Evolutionary conservation across 2,797 vertebrate genomes (phyloP).

Genomic region (Percopsis omiscomaycus): DNA sequence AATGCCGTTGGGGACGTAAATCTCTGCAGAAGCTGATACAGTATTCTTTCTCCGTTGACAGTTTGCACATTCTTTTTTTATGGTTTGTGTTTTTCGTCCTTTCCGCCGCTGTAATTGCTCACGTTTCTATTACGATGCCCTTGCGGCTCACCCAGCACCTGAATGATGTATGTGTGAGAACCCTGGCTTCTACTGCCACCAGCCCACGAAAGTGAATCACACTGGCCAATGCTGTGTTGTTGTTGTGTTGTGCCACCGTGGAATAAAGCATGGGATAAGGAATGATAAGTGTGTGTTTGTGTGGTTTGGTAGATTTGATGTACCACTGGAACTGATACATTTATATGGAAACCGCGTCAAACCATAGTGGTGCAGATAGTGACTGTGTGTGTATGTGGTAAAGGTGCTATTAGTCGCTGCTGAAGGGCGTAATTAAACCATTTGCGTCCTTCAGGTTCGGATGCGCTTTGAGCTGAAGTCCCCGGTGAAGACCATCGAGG

Average conservation of each 20-base stretch:
- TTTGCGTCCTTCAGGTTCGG: slow-evolving; percentile 78
- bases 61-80: background rate
- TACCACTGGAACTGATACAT: background rate
- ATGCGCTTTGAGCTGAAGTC: slow-evolving; percentile 90
- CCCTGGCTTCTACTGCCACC: slow-evolving; percentile 27
- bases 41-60: background rate
- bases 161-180: slow-evolving; percentile 60
- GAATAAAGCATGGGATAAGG: slow-evolving; percentile 24
- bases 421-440: background rate
- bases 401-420: background rate
- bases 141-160: slow-evolving; percentile 35
- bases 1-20: slow-evolving; percentile 28
- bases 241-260: slow-evolving; percentile 40
- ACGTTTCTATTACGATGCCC: slow-evolving; percentile 50
- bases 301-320: background rate
- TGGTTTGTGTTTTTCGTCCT: slow-evolving; percentile 26
- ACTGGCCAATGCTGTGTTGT: slow-evolving; percentile 21
- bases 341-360: too few species aligned
- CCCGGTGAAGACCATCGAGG: slow-evolving; percentile 95
- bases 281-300: slow-evolving; percentile 34
- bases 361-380: background rate
- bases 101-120: slow-evolving; percentile 39
- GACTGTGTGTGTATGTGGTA: slow-evolving; percentile 1
- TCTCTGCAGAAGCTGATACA: slow-evolving; percentile 21
- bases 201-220: slow-evolving; percentile 43